Conservation (phyloP, 2,113 vertebrate species). For the Orientallactaga bullata region DNA sequence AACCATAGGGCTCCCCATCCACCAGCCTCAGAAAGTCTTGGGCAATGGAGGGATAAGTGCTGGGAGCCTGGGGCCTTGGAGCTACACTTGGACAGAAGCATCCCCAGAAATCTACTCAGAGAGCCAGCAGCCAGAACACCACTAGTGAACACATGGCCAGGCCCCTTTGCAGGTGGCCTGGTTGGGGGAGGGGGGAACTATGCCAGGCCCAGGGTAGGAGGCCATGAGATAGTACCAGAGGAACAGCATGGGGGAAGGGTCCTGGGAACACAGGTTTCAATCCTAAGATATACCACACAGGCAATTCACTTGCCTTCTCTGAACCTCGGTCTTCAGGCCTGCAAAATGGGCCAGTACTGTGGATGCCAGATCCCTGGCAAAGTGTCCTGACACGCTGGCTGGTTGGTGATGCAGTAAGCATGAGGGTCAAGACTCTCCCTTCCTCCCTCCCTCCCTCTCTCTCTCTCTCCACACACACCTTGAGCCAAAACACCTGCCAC, state of each 20-base stretch:
- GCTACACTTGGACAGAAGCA: not conserved
- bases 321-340: not conserved
- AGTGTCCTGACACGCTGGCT: accelerated
- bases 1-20: not conserved
- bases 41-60: not conserved
- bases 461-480: no score
- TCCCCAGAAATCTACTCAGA: no score
- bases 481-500: not conserved
- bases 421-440: not conserved
- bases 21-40: not conserved
- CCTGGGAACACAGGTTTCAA: no score
- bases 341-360: not conserved
- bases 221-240: accelerated
- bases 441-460: no score
- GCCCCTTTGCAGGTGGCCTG: not conserved
- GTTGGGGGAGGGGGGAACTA: not conserved
- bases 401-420: accelerated
- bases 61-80: accelerated
- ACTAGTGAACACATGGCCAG: accelerated
- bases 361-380: not conserved
- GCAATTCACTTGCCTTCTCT: not conserved
- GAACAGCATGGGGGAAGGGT: accelerated
- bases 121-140: not conserved
- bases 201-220: accelerated
- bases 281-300: no score